Base-by-base conservation (phyloP, 2,797 vertebrate genomes). In the Sparidentex hasta region DNA sequence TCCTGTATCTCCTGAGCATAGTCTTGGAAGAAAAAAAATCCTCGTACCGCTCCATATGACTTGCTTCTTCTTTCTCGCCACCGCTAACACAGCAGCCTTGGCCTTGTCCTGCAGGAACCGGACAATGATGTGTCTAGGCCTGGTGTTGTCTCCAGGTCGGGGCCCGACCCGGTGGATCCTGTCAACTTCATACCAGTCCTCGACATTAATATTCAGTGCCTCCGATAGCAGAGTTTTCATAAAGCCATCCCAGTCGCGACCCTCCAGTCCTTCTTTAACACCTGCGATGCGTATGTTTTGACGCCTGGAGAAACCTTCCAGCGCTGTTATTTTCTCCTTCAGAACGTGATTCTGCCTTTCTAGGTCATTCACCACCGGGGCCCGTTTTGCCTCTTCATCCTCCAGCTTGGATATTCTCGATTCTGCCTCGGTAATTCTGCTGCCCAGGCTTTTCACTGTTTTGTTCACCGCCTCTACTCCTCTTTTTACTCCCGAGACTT, bases 21-120 rank as follows among this genome's bases (percentile, higher is more conserved):
- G 29, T 62, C 38, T 62, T 62, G 58, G 13, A 62, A 62, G 13
- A n/a, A 62, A 62, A 62, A 62, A 17, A 9, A 62, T 27, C 27
- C 58, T 62, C 1, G 13, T 41, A 5, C 58, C 13, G n/a, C n/a
- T 44, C 13, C 58, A 62, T 12, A 21, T 62, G 14, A 62, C 38
- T 44, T 61, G 38, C n/a, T 56, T 56, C 25, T 56, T 56, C 23
- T 55, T 21, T 44, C 38, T 61, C 1, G 20, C 38, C 12, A 2
- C 52, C 20, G 0, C n/a, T 21, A 41, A 43, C 57, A 59, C 5
- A 6, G 38, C 5, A 38, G 57, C 20, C 12, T 59, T 59, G 20
- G 38, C 57, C 0, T 61, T 43, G 58, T 61, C n/a, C 38, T 3
- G 11, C 2, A 61, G 12, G 33, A 43, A 43, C 38, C 27, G 5